Base-by-base conservation (phyloP, 1,140 invertebrate species). In the Pristionchus pacificus region DNA sequence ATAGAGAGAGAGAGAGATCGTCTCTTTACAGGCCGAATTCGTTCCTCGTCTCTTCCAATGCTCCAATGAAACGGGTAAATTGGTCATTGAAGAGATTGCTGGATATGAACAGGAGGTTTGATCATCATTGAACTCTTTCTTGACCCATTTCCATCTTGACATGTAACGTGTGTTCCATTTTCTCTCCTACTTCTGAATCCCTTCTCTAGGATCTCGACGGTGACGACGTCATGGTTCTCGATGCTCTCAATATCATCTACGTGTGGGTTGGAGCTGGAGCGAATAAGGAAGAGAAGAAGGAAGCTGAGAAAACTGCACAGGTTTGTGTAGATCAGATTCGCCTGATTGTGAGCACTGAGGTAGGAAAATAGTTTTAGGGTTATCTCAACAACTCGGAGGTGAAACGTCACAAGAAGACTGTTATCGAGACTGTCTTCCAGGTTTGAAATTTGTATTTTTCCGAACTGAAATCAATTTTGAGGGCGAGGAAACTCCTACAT, bases 211-310 rank as follows among this genome's bases (percentile, higher is more conserved):
- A 92, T 83, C 85, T 92, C 30, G 89, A 90, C 74, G 88, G 89
- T 70, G 92, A 92, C 1, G 93, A 95, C 81, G 91, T 90, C 77
- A 95, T 93, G 85, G 91, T 95, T 77, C 84, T 95, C 73, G 93
- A 95, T 84, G 87, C 89, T 28, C 89, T 90, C 27, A 89, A 88
- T 70, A 88, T 90, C 60, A 89, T 93, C 65, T 91, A 89, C 79
- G 89, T 93, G 0, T 94, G 91, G 85, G 89, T 91, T 66, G 91
- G 91, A 28, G 86, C 87, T 65, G 89, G 89, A 27, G 88, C 90
- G n/a, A 88, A 88, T 14, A 87, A 88, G 28, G 86, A 89, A 63
- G 90, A 91, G 77, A 90, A 88, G 71, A 83, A 86, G 68, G 86
- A 86, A 25, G 86, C 87, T 19, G 77, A 86, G 27, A 81, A 86